Evolutionary conservation across 2,113 vertebrate genomes (phyloP).

Genomic region (Xiphophorus couchianus): DNA sequence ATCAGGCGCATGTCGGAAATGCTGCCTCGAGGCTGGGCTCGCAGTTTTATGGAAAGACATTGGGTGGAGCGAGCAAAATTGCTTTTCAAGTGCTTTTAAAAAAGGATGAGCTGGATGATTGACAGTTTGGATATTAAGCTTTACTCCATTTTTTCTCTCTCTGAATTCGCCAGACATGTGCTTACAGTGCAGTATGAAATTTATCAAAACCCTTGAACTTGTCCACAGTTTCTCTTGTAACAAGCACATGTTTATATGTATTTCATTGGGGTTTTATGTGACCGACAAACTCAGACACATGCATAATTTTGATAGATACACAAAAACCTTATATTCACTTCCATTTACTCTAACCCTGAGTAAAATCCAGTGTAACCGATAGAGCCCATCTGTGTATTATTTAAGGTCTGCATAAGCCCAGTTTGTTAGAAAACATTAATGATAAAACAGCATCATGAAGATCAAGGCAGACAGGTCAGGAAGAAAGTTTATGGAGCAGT

Average conservation of each 20-base stretch:
- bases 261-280: background rate
- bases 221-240: background rate
- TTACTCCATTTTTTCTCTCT: too few relatives aligned
- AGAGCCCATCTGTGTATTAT: too few relatives aligned
- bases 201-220: background rate
- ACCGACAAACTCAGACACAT: background rate
- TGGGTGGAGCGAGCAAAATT: conserved; percentile 18
- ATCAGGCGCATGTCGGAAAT: conserved; percentile 33
- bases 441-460: too few relatives aligned
- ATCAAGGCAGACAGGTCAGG: too few relatives aligned
- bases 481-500: too few relatives aligned
- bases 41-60: conserved; percentile 10
- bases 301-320: background rate
- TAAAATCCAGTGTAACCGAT: too few relatives aligned
- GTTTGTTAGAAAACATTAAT: too few relatives aligned
- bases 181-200: background rate
- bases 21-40: conserved; percentile 35
- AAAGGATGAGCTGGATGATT: background rate
- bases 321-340: too few relatives aligned
- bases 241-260: background rate
- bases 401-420: too few relatives aligned
- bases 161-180: background rate
- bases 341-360: too few relatives aligned
- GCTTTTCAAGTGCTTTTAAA: conserved; percentile 4
- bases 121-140: background rate